Evolutionary conservation across 2,113 vertebrate genomes (phyloP), one percentile per base, ranked within the genome.

Genomic region (Colossoma macropomum): DNA sequence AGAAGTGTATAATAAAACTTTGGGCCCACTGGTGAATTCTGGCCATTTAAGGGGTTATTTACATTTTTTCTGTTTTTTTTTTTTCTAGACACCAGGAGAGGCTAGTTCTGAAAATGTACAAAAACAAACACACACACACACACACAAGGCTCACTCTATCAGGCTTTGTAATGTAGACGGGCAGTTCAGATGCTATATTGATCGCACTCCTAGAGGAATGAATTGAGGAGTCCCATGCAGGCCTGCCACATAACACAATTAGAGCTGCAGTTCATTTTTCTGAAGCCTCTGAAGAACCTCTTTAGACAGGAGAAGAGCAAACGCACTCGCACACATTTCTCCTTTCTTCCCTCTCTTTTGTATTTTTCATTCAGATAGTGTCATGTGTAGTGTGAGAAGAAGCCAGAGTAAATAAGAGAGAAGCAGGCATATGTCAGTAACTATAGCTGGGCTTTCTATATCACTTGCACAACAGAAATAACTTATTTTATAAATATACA

Each of bases 181-280:
- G 59, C 89, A 48, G 90, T 79, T 81, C 83, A 86, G 84, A 89
- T 88, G 87, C 83, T 77, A 65, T 90, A 92, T 94, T 91, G 89
- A 92, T 92, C 88, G 80, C 80, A 82, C 89, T 85, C 87, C 87
- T 90, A 32, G 75, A 81, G 82, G 81, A 87, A 85, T 70, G 86
- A 90, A 87, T 88, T 85, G 89, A 90, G 89, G 87, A 90, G 79
- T 54, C 25, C 84, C 63, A 81, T 70, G 62, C 87, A 77, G 82
- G 87, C 78, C 30, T 25, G 30, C 79, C 84, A 56, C 65, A 79
- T 75, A 78, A 86, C 86, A 89, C 78, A 88, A 87, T 89, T 87
- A 87, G 77, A 80, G 84, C 90, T 82, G 85, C 87, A 85, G 86
- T 85, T 86, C 80, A 84, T 89, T 90, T 85, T 80, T 83, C 66